Evolutionary conservation across 2,797 vertebrate species (phyloP), one percentile per base, ranked within the genome.

Genomic region (Coilia nasus): DNA sequence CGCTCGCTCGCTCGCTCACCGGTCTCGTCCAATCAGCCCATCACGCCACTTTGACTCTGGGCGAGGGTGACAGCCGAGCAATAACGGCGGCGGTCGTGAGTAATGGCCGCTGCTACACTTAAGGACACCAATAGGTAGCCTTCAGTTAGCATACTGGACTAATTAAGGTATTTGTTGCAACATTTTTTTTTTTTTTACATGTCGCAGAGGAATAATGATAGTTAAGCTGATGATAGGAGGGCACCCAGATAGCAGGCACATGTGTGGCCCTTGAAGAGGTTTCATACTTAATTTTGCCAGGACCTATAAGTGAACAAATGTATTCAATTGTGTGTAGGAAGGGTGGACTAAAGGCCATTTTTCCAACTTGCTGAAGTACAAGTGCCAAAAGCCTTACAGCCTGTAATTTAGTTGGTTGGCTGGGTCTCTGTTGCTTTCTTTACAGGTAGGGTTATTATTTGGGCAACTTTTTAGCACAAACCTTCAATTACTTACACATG

Each of bases 1-100:
- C 50, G 14, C 46, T 4, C 46, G 10, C 46, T 4, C 50, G 14
- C 50, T 10, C 50, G 50, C 89, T 93, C 86, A 89, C 88, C 83
- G 89, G 89, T 90, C 93, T 86, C 89, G 87, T 84, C 90, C 86
- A 91, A 94, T 94, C 91, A 91, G 93, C 90, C 91, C 92, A 91
- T 93, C 92, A 91, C 90, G 89, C 92, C 2, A 87, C 88, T 84
- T 23, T 64, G 81, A 84, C 64, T 80, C 84, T 81, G 84, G 91
- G 85, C 88, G 89, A 86, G 87, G 87, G 85, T 86, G 91, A 93
- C 90, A 93, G 91, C 88, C 92, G 91, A 89, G 85, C 89, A 90
- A 94, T 90, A 93, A 85, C 83, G 82, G 82, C 84, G 23, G 64
- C 67, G 89, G 91, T 93, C 83, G 85, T 86, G 88, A 92, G 90